Percentiles rank a stretch among this genome's conserved stretches.
Evolutionary conservation across 64 coral and sea anemone genomes (phyloP).

Genomic region (Pocillopora verrucosa): DNA sequence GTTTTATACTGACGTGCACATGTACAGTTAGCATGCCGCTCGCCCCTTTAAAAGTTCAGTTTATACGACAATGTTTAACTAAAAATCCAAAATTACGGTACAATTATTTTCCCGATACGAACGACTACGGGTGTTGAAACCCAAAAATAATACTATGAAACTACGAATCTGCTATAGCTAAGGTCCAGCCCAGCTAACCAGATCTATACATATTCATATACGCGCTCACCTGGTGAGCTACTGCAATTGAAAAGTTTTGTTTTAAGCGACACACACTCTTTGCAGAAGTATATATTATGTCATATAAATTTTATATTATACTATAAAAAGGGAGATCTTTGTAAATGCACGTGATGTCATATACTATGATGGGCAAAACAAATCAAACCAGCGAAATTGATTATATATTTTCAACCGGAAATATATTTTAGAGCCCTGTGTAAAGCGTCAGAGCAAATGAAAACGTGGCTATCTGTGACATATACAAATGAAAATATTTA

Average conservation of each 20-base stretch:
- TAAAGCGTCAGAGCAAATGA: neutral
- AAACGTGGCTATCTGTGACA: neutral
- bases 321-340: too few species aligned
- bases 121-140: neutral
- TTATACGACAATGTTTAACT: too few species aligned
- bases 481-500: neutral
- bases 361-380: too few species aligned
- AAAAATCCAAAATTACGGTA: neutral
- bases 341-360: too few species aligned
- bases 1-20: too few species aligned
- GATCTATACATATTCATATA: neutral
- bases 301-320: too few species aligned
- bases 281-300: neutral
- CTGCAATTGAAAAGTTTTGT: neutral
- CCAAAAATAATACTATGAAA: neutral
- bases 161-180: neutral
- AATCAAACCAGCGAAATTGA: too few species aligned
- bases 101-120: neutral
- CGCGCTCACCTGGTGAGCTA: neutral
- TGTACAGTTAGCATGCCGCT: too few species aligned
- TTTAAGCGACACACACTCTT: neutral
- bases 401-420: neutral
- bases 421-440: neutral
- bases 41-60: too few species aligned
- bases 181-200: neutral